Percentiles rank a stretch among this genome's conserved stretches.
These are phyloP conservation scores for Pollicipes pollicipes DNA, from an alignment of 1,140 invertebrate genomes.

Conservation along the genomic window DNA sequence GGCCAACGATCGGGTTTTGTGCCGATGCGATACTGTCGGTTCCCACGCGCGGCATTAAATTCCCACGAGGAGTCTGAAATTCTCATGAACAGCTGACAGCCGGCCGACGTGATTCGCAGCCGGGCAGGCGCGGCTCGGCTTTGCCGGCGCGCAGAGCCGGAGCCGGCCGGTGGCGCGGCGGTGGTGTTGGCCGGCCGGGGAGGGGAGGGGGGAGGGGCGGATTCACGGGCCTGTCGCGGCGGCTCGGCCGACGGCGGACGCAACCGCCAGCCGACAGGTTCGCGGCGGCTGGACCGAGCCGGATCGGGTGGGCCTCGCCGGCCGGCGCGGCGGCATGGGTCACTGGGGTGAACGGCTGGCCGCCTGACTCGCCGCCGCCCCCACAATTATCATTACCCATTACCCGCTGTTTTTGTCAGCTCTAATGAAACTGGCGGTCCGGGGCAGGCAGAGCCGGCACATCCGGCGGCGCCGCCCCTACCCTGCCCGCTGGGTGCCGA, in stretches of 20 bases:
- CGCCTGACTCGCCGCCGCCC: not conserved
- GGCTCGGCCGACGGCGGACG: no score
- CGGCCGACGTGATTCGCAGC: not conserved
- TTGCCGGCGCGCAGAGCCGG: not conserved
- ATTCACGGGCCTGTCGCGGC: no score
- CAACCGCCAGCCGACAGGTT: no score
- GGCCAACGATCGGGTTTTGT: not conserved
- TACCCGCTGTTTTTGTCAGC: not conserved
- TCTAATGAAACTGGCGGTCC: not conserved
- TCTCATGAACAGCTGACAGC: constrained; percentile 1
- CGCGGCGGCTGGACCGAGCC: no score
- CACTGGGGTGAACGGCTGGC: not conserved
- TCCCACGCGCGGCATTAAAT: not conserved
- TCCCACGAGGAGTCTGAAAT: not conserved
- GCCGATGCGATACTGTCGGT: not conserved
- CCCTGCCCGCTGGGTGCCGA: no score
- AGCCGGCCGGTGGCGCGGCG: not conserved
- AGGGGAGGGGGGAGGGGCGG: no score
- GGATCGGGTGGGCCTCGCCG: no score
- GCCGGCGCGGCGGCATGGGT: not conserved
- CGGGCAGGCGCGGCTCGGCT: not conserved
- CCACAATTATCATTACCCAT: not conserved
- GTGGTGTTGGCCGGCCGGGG: no score
- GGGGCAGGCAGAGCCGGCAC: not conserved
- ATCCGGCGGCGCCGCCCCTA: not conserved